Conservation (phyloP, 1,140 invertebrate genomes). For the Hylyphantes graminicola region DNA sequence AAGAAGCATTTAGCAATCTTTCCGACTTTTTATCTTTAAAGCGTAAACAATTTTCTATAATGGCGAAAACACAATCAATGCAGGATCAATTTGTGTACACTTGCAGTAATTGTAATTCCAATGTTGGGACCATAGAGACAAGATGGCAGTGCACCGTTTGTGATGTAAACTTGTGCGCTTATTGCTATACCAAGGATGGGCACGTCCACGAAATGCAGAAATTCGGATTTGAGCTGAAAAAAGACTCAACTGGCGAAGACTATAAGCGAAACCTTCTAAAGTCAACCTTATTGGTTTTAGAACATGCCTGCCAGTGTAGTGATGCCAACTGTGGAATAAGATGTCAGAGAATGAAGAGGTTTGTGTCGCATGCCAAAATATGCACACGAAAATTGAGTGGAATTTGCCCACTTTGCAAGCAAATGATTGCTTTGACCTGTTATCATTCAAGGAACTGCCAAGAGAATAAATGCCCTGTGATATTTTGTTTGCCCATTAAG, state of each 20-base stretch:
- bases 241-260: constrained; percentile 87
- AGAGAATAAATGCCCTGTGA: constrained; percentile 94
- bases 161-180: constrained; percentile 97
- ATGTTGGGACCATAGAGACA: constrained; percentile 94
- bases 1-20: constrained; percentile 71
- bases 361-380: constrained; percentile 92
- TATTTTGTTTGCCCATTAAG: constrained; percentile 98
- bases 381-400: constrained; percentile 93
- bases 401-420: constrained; percentile 98
- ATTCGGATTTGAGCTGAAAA: constrained; percentile 93
- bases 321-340: constrained; percentile 98
- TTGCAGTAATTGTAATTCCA: constrained; percentile 96
- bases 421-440: constrained; percentile 96
- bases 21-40: constrained; percentile 98
- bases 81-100: constrained; percentile 98
- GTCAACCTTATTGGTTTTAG: constrained; percentile 84
- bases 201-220: constrained; percentile 98
- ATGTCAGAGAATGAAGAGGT: constrained; percentile 98
- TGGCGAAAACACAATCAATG: constrained; percentile 98
- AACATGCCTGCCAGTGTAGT: constrained; percentile 95
- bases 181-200: constrained; percentile 92
- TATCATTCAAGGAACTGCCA: constrained; percentile 99
- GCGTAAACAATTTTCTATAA: constrained; percentile 93
- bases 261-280: constrained; percentile 74
- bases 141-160: constrained; percentile 97